These are phyloP conservation scores for Thumatha senex DNA, from an alignment of 2,888 invertebrate species.

Conservation along the genomic window DNA sequence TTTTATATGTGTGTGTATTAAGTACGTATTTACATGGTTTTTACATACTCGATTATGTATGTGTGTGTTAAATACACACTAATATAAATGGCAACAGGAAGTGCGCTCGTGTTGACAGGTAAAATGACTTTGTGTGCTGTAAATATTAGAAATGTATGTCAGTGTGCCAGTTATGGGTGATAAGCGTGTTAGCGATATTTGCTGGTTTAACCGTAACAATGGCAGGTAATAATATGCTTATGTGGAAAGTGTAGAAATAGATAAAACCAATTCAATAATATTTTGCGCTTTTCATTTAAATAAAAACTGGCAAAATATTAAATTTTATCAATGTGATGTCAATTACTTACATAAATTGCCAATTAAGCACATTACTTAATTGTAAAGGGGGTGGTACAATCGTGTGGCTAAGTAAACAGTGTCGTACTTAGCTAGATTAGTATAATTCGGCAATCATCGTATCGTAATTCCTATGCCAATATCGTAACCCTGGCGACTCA, in stretches of 20 bases:
- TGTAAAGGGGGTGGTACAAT: too few species aligned
- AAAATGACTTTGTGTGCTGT: slow-evolving; percentile 37
- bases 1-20: slow-evolving; percentile 21
- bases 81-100: slow-evolving; percentile 41
- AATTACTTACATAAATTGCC: too few species aligned
- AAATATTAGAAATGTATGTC: slow-evolving; percentile 40
- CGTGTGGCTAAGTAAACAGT: too few species aligned
- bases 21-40: slow-evolving; percentile 8
- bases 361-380: too few species aligned
- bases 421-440: too few species aligned
- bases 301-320: not conserved
- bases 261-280: not conserved
- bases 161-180: slow-evolving; percentile 36
- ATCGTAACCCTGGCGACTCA: too few species aligned
- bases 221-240: too few species aligned
- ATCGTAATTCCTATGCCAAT: too few species aligned
- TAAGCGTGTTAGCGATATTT: slow-evolving; percentile 10
- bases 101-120: slow-evolving; percentile 47
- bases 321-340: not conserved
- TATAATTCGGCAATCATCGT: too few species aligned
- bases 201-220: not conserved
- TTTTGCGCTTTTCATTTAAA: not conserved
- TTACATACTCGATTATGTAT: slow-evolving; percentile 6
- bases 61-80: slow-evolving; percentile 39
- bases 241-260: not conserved